Evolutionary conservation across 1,140 invertebrate species (phyloP).

Genomic region (Leptopilina boulardi): DNA sequence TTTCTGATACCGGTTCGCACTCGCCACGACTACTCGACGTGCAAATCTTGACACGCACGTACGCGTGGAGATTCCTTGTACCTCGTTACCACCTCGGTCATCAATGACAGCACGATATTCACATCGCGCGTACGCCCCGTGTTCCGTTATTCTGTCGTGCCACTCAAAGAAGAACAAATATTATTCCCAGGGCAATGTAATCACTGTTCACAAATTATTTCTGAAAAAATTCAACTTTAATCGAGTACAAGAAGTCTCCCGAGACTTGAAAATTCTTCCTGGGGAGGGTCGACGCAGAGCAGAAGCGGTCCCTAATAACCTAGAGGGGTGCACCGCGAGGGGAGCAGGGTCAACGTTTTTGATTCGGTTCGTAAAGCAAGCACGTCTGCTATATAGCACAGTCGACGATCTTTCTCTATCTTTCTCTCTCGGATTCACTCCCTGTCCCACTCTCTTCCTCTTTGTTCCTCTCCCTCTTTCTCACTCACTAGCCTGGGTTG

Average conservation of each 20-base stretch:
- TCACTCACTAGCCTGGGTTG: slow-evolving; percentile 42
- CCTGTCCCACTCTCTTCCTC: slow-evolving; percentile 43
- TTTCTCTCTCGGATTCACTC: slow-evolving; percentile 36
- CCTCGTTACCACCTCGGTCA: slow-evolving; percentile 62
- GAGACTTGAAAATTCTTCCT: not conserved
- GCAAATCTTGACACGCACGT: slow-evolving; percentile 1
- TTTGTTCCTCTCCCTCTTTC: slow-evolving; percentile 34
- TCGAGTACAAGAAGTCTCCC: not conserved
- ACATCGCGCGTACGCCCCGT: slow-evolving; percentile 59
- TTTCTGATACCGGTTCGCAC: not conserved
- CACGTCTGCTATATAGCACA: slow-evolving; percentile 50
- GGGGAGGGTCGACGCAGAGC: slow-evolving; percentile 36
- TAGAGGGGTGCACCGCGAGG: slow-evolving; percentile 44
- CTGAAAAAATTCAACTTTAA: not conserved
- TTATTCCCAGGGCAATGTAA: not conserved
- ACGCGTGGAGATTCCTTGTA: slow-evolving; percentile 9
- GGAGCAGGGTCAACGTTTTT: slow-evolving; percentile 61
- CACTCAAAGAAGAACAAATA: not conserved
- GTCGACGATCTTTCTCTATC: slow-evolving; percentile 43
- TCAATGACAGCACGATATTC: slow-evolving; percentile 69
- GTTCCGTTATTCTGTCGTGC: slow-evolving; percentile 27
- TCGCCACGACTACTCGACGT: slow-evolving; percentile 13
- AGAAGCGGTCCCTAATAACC: slow-evolving; percentile 56
- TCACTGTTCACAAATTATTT: slow-evolving; percentile 11
- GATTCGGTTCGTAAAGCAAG: slow-evolving; percentile 58